Evolutionary conservation across 2,113 vertebrate genomes (phyloP), one percentile per base, ranked within the genome.

Genomic region (Serinus canaria): DNA sequence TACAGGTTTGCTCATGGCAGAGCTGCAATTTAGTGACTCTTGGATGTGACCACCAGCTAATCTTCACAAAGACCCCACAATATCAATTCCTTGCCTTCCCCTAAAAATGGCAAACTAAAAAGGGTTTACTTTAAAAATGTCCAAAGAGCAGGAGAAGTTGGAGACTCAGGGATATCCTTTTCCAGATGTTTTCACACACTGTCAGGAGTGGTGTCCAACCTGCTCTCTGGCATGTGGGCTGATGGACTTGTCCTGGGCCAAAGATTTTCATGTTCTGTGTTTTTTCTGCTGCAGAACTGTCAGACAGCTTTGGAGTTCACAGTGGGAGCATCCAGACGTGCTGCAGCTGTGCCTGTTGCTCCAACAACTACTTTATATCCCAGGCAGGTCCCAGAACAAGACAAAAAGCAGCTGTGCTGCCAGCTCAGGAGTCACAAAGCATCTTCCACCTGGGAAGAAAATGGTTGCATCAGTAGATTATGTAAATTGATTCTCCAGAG

Each of bases 391-490:
- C 82, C 46, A 69, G 37, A 47, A 74, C 35, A 52, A 52, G 85
- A 95, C 55, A 91, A 74, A 89, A 69, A 55, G 49, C 87, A 93
- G 90, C 91, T 95, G 91, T 68, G 58, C 73, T 72, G 77, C 67
- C 37, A 33, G 37, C 33, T 58, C 0, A 0, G 24, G 67, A 69
- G 37, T 79, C 79, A 77, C 82, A 37, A 76, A 70, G 62, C n/a
- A 50, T 94, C 78, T 92, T 89, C 74, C 66, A 91, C 63, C 87
- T 87, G 59, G 67, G 46, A 77, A 79, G 47, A 92, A 90, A 94
- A 66, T 10, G 19, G 44, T 14, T 87, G 53, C 0, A 1, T 17
- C 50, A 44, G 33, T 15, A 83, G 59, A 27, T 83, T 77, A 55
- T 3, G 1, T 59, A 67, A 39, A 30, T 67, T n/a, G 49, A 21